These are phyloP conservation scores for Hypomecis punctinalis DNA, from an alignment of 2,888 invertebrate species.

Conservation along the genomic window DNA sequence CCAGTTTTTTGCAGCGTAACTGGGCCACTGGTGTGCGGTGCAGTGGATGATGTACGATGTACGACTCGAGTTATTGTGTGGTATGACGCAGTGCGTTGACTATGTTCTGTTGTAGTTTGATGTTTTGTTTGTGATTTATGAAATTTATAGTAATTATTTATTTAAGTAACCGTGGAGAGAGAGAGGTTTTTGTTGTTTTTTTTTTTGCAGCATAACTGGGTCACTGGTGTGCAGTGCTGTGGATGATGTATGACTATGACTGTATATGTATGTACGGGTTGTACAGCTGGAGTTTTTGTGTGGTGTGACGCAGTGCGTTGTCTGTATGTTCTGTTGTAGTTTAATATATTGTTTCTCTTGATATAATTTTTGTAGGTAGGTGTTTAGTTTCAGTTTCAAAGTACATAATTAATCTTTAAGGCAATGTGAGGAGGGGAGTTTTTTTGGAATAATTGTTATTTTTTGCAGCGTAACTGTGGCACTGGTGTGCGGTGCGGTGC, in stretches of 20 bases:
- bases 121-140: no score
- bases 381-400: no score
- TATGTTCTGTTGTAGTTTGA: background rate
- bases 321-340: background rate
- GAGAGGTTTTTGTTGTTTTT: slow-evolving; percentile 53
- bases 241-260: no score
- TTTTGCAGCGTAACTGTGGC: slow-evolving; percentile 48
- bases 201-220: slow-evolving; percentile 50
- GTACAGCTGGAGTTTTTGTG: slow-evolving; percentile 6
- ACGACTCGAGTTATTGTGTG: slow-evolving; percentile 7
- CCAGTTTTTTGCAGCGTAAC: slow-evolving; percentile 50
- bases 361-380: no score
- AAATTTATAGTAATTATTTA: no score
- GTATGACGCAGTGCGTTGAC: slow-evolving; percentile 6
- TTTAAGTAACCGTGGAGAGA: slow-evolving; percentile 55
- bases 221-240: slow-evolving; percentile 30
- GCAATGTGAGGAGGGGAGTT: slow-evolving; percentile 51
- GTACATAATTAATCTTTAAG: no score
- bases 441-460: slow-evolving; percentile 54
- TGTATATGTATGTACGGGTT: no score
- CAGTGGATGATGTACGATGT: slow-evolving; percentile 7
- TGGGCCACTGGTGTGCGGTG: slow-evolving; percentile 38
- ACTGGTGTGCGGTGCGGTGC: slow-evolving; percentile 24
- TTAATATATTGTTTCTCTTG: background rate
- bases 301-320: slow-evolving; percentile 8